Conservation (phyloP, 2,797 vertebrate genomes). For the Diplodus sargus region DNA sequence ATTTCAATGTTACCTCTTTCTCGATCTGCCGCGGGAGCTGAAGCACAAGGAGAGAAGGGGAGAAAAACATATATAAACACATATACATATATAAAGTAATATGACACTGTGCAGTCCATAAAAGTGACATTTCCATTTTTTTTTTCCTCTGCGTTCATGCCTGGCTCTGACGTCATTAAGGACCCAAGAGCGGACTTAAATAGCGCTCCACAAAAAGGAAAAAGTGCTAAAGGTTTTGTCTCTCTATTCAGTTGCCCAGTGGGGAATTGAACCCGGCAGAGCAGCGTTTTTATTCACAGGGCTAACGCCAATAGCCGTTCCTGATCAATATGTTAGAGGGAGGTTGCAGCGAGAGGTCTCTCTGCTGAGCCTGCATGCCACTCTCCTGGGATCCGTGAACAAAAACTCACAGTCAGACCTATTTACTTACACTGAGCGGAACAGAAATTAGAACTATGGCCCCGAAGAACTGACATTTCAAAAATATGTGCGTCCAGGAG, state of each 20-base stretch:
- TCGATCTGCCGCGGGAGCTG: constrained; percentile 52
- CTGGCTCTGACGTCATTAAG: constrained; percentile 59
- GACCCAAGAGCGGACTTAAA: constrained; percentile 60
- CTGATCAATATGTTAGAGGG: constrained; percentile 83
- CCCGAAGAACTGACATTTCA: constrained; percentile 82
- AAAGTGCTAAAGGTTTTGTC: constrained; percentile 80
- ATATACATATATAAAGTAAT: constrained; percentile 11
- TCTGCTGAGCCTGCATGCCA: constrained; percentile 72
- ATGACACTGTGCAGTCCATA: constrained; percentile 51
- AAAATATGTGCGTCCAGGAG: constrained; percentile 65
- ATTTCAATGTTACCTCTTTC: constrained; percentile 56
- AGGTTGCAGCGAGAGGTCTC: constrained; percentile 78
- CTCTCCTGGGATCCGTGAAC: constrained; percentile 79
- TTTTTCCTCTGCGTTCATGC: constrained; percentile 34
- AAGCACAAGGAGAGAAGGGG: constrained; percentile 31
- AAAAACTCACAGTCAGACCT: constrained; percentile 84
- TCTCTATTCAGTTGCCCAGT: constrained; percentile 82
- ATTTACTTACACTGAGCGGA: constrained; percentile 79
- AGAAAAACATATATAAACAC: constrained; percentile 11
- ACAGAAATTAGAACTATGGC: constrained; percentile 74
- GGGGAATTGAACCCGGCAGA: constrained; percentile 79
- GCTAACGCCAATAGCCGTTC: constrained; percentile 80
- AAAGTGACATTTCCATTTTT: constrained; percentile 74
- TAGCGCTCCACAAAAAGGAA: constrained; percentile 62
- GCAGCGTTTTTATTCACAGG: constrained; percentile 85